Base-by-base conservation (phyloP, 2,113 vertebrate species). In the Dicrurus megarhynchus region DNA sequence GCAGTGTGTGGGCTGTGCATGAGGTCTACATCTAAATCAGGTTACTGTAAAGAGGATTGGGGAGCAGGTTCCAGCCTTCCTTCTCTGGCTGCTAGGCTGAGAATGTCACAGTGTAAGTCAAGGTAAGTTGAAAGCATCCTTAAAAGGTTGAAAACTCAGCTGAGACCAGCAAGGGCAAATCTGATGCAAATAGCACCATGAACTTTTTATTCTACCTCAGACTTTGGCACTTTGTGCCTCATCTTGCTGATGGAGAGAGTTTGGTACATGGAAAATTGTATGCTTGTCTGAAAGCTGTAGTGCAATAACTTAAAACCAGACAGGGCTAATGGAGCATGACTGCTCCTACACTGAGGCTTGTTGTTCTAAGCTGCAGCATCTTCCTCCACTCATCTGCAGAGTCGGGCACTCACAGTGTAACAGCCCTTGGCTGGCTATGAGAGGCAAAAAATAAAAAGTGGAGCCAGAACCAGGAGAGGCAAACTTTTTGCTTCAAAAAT, bases 271-370 rank as follows among this genome's bases (percentile, higher is more conserved):
- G 73, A 88, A 95, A 96, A 96, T 56, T 57, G 64, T 50, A 24
- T 75, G 90, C 79, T 73, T 35, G 85, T 81, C 64, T 91, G 76
- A 90, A 28, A 56, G 68, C 85, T 92, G n/a, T 88, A 94, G 92
- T 75, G 95, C 73, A 84, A 57, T 81, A 89, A 84, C 80, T 96
- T 89, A 92, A 88, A 96, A 71, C 44, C 65, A 84, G 96, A 76
- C 76, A 68, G 80, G 74, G 37, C 76, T 96, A 92, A 84, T 78
- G 71, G 77, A 79, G 79, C 73, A 50, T 89, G 88, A 93, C 92
- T 82, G 80, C 61, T 82, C 15, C 49, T 89, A 3, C 73, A 28
- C 61, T 76, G 85, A 35, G 69, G 60, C n/a, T 92, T 60, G 6
- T 87, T 87, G 57, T 90, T 86, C 60, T 84, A 21, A 87, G 76